Percentiles rank a stretch among this genome's conserved stretches.
Evolutionary conservation across 2,113 vertebrate species (phyloP).

Genomic region (Sakesphorus luctuosus): DNA sequence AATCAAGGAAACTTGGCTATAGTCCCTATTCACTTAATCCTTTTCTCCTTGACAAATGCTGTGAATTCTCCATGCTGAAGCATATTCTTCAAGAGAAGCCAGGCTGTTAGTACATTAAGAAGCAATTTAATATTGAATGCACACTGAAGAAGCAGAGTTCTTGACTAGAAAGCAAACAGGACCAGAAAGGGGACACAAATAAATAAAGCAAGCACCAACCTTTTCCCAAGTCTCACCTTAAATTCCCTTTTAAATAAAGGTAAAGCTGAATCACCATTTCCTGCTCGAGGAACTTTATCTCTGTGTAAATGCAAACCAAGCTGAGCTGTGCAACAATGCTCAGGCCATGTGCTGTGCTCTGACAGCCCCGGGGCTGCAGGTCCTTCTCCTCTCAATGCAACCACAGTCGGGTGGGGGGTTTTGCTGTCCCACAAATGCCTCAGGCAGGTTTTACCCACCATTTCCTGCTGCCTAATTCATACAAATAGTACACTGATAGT

Average conservation of each 20-base stretch:
- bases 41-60: conserved; percentile 59
- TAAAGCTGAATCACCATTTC: background rate
- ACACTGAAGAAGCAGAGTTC: conserved; percentile 36
- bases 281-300: background rate
- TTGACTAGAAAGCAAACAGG: conserved; percentile 53
- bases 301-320: background rate
- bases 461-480: background rate
- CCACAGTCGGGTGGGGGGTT: background rate
- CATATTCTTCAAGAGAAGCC: conserved; percentile 45
- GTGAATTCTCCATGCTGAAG: conserved; percentile 17
- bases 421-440: background rate
- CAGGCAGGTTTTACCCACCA: background rate
- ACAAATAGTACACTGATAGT: background rate
- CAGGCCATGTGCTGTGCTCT: background rate
- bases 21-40: conserved; percentile 20
- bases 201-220: conserved; percentile 14
- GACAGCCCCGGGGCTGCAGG: background rate
- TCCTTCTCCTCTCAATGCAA: background rate
- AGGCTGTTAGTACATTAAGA: conserved; percentile 56
- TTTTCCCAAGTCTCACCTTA: conserved; percentile 18
- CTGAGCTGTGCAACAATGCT: background rate
- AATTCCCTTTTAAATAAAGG: conserved; percentile 5
- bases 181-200: conserved; percentile 1
- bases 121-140: conserved; percentile 60
- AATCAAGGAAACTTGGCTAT: conserved; percentile 13